Evolutionary conservation across 92 coral and sea anemone species (phyloP).

Genomic region (Actinostola sp.): DNA sequence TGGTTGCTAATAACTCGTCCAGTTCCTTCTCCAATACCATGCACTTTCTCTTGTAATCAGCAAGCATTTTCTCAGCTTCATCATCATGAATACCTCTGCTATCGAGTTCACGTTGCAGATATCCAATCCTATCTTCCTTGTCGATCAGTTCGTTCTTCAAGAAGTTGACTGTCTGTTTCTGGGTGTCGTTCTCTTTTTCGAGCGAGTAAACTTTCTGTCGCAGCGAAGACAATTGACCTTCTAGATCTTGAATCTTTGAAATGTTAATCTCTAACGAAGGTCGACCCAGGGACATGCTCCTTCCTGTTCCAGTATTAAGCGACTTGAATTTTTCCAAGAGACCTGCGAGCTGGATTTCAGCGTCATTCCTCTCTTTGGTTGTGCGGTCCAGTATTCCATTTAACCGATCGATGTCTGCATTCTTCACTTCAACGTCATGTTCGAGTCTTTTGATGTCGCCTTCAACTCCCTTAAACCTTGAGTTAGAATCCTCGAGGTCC

Average conservation of each 20-base stretch:
- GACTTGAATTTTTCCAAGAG: constrained; percentile 57
- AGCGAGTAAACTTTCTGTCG: constrained; percentile 73
- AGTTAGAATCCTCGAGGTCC: constrained; percentile 45
- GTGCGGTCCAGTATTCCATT: constrained; percentile 57
- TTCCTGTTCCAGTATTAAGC: constrained; percentile 27
- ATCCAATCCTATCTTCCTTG: constrained; percentile 56
- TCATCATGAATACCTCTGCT: constrained; percentile 50
- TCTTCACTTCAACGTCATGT: constrained; percentile 44
- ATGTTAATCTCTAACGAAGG: constrained; percentile 22
- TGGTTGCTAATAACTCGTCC: constrained; percentile 59
- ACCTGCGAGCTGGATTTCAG: constrained; percentile 71
- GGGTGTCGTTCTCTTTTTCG: constrained; percentile 65
- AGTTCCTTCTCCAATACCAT: constrained; percentile 62
- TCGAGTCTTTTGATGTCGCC: constrained; percentile 60
- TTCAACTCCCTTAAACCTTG: constrained; percentile 56
- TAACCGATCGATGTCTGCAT: constrained; percentile 61
- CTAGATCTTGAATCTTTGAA: constrained; percentile 53
- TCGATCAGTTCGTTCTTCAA: constrained; percentile 60
- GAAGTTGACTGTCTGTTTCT: constrained; percentile 34
- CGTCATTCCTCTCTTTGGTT: constrained; percentile 64
- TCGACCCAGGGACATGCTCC: constrained; percentile 7
- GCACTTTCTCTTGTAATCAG: constrained; percentile 57
- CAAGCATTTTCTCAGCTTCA: constrained; percentile 49
- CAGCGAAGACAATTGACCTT: constrained; percentile 58
- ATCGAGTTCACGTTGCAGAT: constrained; percentile 67